Evolutionary conservation across 2,113 vertebrate genomes (phyloP), one percentile per base, ranked within the genome.

Genomic region (Lophochroa leadbeateri): DNA sequence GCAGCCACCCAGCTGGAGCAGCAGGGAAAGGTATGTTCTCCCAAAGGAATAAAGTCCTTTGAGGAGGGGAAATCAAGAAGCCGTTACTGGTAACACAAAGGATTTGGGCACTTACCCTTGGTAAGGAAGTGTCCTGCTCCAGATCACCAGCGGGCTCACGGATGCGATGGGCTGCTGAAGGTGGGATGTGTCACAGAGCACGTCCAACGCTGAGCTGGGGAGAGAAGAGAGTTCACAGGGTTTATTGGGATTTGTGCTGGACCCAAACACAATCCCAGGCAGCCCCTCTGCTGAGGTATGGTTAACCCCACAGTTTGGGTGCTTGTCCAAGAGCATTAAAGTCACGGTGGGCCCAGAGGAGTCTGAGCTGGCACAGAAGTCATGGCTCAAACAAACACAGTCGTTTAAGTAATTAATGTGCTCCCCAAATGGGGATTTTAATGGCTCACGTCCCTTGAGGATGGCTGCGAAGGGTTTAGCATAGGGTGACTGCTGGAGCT

Each of bases 141-240:
- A 13, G 37, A 17, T 77, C 90, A 69, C 35, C 2, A 18, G 1
- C 17, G 0, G 6, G 86, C 64, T n/a, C 76, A 1, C 0, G 11
- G 81, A 8, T 0, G 6, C 47, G 5, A 49, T 2, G 85, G 39
- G 87, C 70, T 83, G 70, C 82, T 21, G 47, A 7, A 15, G 81
- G 43, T n/a, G 84, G 29, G 85, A 3, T n/a, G 86, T 69, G 72
- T 93, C 92, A 89, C 0, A 19, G 50, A 83, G 24, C 0, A 46
- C 16, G 17, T 95, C 94, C 90, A 23, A 4, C 17, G 3, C 37
- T 69, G 76, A 17, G 44, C 94, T 95, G 92, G 55, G 85, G 92
- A 94, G 72, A 96, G 76, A 95, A 81, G 31, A 91, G 31, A 92
- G 55, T 58, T 35, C 47, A 13, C 0, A 10, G 79, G 27, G 49